Evolutionary conservation across 2,888 invertebrate genomes (phyloP).

Genomic region (Hanleya hanleyi): DNA sequence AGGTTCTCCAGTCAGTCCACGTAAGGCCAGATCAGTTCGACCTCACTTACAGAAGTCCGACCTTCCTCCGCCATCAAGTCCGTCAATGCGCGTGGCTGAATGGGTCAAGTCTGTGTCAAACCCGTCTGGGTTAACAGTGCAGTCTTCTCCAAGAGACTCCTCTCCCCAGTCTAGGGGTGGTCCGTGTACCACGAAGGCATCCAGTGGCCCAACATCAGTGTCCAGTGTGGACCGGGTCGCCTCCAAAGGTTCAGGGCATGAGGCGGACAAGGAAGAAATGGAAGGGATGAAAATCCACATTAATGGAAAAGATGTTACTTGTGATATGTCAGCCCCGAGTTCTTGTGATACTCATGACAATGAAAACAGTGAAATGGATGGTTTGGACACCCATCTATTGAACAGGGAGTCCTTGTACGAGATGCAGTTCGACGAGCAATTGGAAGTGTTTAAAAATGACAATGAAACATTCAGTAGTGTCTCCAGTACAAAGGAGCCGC

Average conservation of each 20-base stretch:
- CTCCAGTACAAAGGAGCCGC: constrained; percentile 54
- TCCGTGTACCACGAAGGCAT: neutral
- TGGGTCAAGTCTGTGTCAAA: constrained; percentile 68
- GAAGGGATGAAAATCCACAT: neutral
- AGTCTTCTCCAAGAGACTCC: neutral
- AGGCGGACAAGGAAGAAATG: too few species aligned
- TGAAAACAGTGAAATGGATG: constrained; percentile 42
- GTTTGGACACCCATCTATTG: constrained; percentile 32
- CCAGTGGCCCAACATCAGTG: neutral
- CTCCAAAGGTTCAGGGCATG: neutral
- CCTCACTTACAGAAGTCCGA: constrained; percentile 47
- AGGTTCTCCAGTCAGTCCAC: constrained; percentile 53
- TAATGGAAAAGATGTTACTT: neutral
- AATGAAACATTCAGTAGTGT: constrained; percentile 65
- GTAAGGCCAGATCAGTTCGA: neutral
- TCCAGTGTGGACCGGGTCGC: neutral
- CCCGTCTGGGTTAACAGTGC: neutral
- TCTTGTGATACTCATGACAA: neutral
- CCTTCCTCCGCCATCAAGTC: constrained; percentile 49
- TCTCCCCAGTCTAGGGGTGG: neutral
- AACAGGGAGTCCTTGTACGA: constrained; percentile 70
- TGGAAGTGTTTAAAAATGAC: constrained; percentile 56
- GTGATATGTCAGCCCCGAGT: neutral
- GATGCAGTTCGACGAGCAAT: constrained; percentile 65
- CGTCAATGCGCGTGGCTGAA: constrained; percentile 65